A percentile compares a stretch with the other conserved stretches of the same genome.
Conservation (phyloP, 2,113 vertebrate species). For the Chiloscyllium plagiosum region DNA sequence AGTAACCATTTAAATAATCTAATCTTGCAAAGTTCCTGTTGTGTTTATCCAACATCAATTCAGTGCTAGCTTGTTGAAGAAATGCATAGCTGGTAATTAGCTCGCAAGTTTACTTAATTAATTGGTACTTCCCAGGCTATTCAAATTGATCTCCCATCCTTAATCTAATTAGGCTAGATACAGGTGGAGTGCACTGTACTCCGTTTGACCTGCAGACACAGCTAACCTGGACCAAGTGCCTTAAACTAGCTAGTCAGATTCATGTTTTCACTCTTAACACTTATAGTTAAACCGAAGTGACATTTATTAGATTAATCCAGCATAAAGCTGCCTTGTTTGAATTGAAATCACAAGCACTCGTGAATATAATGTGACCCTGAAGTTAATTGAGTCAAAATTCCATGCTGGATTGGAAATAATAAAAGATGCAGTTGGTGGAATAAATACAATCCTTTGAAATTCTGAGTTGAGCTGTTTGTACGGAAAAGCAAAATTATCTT, state of each 20-base stretch:
- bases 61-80: background rate
- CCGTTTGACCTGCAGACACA: background rate
- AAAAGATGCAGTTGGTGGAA: background rate
- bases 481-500: background rate
- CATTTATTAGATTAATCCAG: background rate
- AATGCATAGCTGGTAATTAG: conserved; percentile 52
- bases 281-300: background rate
- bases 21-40: background rate
- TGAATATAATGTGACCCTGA: background rate
- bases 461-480: background rate
- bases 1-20: background rate
- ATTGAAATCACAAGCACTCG: background rate
- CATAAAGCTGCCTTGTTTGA: background rate
- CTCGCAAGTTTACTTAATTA: conserved; percentile 56
- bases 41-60: background rate
- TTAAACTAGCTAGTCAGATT: background rate
- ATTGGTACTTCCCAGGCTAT: conserved; percentile 50
- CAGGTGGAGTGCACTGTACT: conserved; percentile 48
- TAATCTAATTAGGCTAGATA: conserved; percentile 55
- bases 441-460: background rate
- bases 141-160: conserved; percentile 57
- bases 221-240: background rate
- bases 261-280: background rate
- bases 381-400: background rate
- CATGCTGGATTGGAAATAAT: background rate